Conservation (phyloP, 1,140 invertebrate species). For the Oncopodura yosiiana region DNA sequence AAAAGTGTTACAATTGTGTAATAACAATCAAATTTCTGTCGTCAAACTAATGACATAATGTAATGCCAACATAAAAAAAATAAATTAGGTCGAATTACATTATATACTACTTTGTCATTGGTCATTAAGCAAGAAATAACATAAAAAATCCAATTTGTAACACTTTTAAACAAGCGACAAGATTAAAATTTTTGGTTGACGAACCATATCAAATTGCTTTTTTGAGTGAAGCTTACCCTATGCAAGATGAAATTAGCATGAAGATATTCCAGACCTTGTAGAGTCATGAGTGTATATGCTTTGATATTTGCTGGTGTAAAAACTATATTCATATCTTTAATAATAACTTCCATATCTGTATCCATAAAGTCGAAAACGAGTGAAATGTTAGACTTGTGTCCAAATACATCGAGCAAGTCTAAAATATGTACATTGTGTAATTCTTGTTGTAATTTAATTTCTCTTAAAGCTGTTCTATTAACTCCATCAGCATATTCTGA, state of each 20-base stretch:
- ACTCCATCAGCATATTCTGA: constrained; percentile 95
- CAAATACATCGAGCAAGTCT: constrained; percentile 89
- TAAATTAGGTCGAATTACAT: no score
- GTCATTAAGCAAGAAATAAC: no score
- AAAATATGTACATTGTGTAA: constrained; percentile 91
- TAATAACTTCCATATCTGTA: constrained; percentile 91
- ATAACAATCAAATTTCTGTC: no score
- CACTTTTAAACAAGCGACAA: neutral
- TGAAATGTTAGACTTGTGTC: constrained; percentile 95
- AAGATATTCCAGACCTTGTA: constrained; percentile 89
- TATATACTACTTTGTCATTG: no score
- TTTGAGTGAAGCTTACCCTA: constrained; percentile 49
- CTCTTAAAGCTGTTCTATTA: constrained; percentile 91
- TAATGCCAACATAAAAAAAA: neutral
- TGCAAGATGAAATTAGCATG: constrained; percentile 96
- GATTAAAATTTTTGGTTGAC: no score
- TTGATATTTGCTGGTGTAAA: constrained; percentile 90
- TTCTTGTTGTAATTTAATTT: constrained; percentile 97
- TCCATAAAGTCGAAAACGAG: constrained; percentile 99
- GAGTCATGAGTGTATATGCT: constrained; percentile 87
- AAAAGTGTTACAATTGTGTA: no score
- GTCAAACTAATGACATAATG: no score
- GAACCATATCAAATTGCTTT: no score
- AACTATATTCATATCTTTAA: constrained; percentile 77
- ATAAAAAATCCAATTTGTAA: neutral